Evolutionary conservation across 2,888 invertebrate genomes (phyloP).

Genomic region (Hypercompe scribonia): DNA sequence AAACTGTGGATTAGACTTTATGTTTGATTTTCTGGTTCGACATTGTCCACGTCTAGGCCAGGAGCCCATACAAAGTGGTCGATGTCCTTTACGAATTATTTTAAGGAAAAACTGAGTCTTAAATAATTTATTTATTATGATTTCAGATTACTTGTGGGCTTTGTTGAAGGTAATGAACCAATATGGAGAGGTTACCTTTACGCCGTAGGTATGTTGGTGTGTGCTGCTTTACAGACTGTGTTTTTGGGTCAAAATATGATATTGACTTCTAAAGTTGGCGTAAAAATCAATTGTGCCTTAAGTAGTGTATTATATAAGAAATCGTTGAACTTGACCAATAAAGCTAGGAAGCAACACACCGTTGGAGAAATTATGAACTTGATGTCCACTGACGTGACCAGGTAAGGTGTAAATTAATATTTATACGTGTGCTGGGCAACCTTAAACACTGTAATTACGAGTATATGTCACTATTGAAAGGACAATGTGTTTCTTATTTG

Average conservation of each 20-base stretch:
- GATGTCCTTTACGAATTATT: background rate
- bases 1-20: too few species aligned
- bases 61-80: too few species aligned
- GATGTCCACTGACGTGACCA: slow-evolving; percentile 94
- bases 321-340: slow-evolving; percentile 90
- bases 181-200: slow-evolving; percentile 94
- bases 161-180: slow-evolving; percentile 85
- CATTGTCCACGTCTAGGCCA: too few species aligned
- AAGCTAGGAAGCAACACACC: slow-evolving; percentile 90
- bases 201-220: slow-evolving; percentile 89
- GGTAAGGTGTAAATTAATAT: slow-evolving; percentile 53
- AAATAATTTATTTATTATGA: background rate
- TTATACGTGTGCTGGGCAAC: background rate
- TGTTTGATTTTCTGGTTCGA: too few species aligned
- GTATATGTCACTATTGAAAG: too few species aligned
- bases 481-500: too few species aligned
- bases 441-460: too few species aligned
- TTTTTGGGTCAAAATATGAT: slow-evolving; percentile 94
- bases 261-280: slow-evolving; percentile 92
- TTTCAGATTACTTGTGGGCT: slow-evolving; percentile 88
- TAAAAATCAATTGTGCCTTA: slow-evolving; percentile 92
- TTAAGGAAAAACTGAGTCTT: background rate
- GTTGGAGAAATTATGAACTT: slow-evolving; percentile 95
- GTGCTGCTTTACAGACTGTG: slow-evolving; percentile 91
- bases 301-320: slow-evolving; percentile 94